Percentiles rank a stretch among this genome's conserved stretches.
Evolutionary conservation across 2,113 vertebrate genomes (phyloP).

Genomic region (Labrus mixtus): DNA sequence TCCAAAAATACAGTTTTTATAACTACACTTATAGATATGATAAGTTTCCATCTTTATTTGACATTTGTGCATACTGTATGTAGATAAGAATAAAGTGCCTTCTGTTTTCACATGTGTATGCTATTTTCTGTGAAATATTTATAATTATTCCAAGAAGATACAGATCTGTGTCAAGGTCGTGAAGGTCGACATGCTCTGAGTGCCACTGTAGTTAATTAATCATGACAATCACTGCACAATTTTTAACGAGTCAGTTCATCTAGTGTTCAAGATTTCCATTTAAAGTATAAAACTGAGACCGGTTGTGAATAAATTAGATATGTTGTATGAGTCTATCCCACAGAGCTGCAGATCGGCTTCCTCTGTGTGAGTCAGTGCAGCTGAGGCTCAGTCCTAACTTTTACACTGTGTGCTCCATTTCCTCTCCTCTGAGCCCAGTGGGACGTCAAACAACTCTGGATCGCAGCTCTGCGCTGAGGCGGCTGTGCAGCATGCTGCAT

Average conservation of each 20-base stretch:
- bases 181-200: neutral
- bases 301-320: conserved; percentile 27
- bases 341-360: conserved; percentile 37
- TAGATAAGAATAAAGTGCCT: no score
- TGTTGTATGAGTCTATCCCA: conserved; percentile 19
- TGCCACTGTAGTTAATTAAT: neutral
- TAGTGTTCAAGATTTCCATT: neutral
- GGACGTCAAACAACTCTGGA: conserved; percentile 48
- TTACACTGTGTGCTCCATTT: conserved; percentile 51
- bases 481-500: conserved; percentile 27
- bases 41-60: no score
- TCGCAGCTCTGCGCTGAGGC: conserved; percentile 14
- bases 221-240: neutral
- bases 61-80: neutral
- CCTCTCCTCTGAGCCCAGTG: conserved; percentile 42
- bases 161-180: neutral
- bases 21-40: no score
- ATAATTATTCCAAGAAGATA: neutral
- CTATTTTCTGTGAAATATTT: neutral
- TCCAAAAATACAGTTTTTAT: no score
- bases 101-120: neutral
- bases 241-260: neutral
- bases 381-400: conserved; percentile 39
- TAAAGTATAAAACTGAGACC: neutral
- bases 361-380: conserved; percentile 47